phyloP scores from a whole-genome alignment of 2,797 vertebrate species.

The Tokudaia muenninki region DNA sequence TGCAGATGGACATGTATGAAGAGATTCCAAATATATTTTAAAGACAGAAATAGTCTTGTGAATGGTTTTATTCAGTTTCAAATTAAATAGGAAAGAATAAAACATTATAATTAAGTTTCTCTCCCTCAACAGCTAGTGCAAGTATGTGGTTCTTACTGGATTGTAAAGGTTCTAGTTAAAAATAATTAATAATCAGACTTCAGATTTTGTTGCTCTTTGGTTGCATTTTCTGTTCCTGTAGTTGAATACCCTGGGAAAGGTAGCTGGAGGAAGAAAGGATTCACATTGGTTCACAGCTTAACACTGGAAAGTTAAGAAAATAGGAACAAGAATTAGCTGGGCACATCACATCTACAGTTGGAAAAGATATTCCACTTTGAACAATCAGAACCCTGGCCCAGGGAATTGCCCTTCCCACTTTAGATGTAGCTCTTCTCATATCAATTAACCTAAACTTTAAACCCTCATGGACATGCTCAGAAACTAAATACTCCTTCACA shows the following conservation, averaged over 20 bases:
- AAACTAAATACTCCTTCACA: background rate
- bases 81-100: conserved; percentile 30
- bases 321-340: background rate
- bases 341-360: background rate
- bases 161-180: background rate
- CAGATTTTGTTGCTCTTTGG: background rate
- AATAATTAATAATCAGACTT: conserved; percentile 2
- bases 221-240: background rate
- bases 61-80: conserved; percentile 44
- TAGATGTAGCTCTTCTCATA: background rate
- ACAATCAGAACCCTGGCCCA: background rate
- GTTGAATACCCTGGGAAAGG: background rate
- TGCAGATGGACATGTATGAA: background rate
- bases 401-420: background rate
- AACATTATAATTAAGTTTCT: conserved; percentile 12
- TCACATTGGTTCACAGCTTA: background rate
- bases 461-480: background rate
- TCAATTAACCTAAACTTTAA: background rate
- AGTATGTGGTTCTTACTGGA: background rate
- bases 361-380: background rate
- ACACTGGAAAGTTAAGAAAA: background rate
- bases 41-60: background rate
- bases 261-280: background rate
- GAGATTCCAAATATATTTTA: conserved; percentile 27
- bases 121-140: background rate